Evolutionary conservation across 2,888 invertebrate genomes (phyloP).

Genomic region (Ochropleura plecta): DNA sequence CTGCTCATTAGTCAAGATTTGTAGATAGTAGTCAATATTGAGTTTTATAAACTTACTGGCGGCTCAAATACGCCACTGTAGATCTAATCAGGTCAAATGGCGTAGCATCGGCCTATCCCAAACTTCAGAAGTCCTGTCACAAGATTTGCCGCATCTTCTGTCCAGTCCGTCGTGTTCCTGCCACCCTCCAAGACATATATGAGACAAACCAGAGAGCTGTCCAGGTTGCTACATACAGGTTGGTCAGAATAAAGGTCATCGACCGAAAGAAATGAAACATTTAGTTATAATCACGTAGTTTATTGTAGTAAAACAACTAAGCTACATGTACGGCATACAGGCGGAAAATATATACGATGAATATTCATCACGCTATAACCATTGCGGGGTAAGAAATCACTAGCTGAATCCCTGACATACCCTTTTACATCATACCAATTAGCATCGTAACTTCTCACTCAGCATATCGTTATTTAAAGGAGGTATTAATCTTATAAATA

Average conservation of each 20-base stretch:
- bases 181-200: not conserved
- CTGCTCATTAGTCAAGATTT: not conserved
- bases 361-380: constrained; percentile 42
- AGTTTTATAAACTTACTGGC: not conserved
- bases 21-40: too few species aligned
- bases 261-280: constrained; percentile 23
- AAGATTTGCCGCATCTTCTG: not conserved
- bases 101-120: not conserved
- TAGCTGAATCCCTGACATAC: constrained; percentile 3
- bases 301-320: constrained; percentile 52
- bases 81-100: not conserved
- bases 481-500: constrained; percentile 37
- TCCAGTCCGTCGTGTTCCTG: not conserved
- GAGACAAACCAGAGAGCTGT: not conserved
- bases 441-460: constrained; percentile 12
- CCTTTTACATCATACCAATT: constrained; percentile 20
- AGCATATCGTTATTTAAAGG: constrained; percentile 6
- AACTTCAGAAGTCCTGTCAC: not conserved
- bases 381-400: constrained; percentile 33
- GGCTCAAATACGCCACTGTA: not conserved
- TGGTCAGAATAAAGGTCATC: not conserved
- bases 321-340: constrained; percentile 54
- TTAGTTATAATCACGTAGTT: constrained; percentile 42
- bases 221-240: not conserved
- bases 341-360: constrained; percentile 49